phyloP scores from a whole-genome alignment of 2,113 vertebrate species.

The Ammodytes dubius region DNA sequence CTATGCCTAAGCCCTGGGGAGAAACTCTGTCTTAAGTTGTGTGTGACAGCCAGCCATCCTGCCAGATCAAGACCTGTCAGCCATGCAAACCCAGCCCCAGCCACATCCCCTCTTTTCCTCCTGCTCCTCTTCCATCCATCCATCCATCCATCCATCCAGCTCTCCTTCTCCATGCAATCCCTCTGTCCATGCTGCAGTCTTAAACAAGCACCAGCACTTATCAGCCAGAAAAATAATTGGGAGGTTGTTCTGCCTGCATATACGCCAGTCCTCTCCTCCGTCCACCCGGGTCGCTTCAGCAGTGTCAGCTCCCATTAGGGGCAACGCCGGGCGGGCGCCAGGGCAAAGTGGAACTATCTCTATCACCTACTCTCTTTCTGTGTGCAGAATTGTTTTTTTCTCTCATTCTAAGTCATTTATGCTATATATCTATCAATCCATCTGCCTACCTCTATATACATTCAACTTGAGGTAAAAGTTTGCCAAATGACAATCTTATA shows the following conservation, averaged over 20 bases:
- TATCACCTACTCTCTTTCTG: constrained; percentile 47
- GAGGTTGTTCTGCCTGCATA: constrained; percentile 77
- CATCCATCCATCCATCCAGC: constrained; percentile 12
- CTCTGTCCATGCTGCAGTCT: constrained; percentile 64
- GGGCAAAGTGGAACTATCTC: constrained; percentile 68
- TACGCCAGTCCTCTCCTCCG: constrained; percentile 73
- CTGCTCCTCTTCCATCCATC: constrained; percentile 15
- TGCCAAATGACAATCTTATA: background rate
- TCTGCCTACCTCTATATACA: background rate
- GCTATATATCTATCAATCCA: constrained; percentile 5
- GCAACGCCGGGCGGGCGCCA: constrained; percentile 23
- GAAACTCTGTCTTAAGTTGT: constrained; percentile 69
- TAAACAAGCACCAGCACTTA: constrained; percentile 83
- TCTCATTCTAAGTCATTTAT: constrained; percentile 16
- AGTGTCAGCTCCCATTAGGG: constrained; percentile 81
- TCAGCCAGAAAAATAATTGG: constrained; percentile 87
- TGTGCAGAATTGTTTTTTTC: background rate
- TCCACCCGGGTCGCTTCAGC: constrained; percentile 78
- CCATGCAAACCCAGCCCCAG: constrained; percentile 69
- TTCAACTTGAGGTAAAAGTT: background rate
- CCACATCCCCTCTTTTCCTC: constrained; percentile 50
- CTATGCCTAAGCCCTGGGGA: constrained; percentile 64
- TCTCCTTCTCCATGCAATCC: constrained; percentile 44
- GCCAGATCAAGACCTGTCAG: constrained; percentile 83
- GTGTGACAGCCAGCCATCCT: constrained; percentile 80